phyloP scores from a whole-genome alignment of 1,140 invertebrate genomes.

The Brachionus plicatilis region DNA sequence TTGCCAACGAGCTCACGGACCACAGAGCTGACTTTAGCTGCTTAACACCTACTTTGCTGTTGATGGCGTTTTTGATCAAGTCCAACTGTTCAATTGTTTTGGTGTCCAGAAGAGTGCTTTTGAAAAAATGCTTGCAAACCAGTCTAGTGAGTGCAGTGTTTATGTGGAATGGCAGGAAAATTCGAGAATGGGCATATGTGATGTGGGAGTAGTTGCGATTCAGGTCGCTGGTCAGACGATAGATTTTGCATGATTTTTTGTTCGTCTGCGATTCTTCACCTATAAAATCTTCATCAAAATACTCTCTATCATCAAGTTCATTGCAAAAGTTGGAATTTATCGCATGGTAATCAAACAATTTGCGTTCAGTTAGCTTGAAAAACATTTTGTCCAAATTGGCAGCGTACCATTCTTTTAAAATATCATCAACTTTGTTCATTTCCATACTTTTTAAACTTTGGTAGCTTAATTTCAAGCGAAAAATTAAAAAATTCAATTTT shows the following conservation, averaged over 20 bases:
- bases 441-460: not conserved
- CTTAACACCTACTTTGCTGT: not conserved
- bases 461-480: conserved; percentile 1
- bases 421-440: not conserved
- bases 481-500: not conserved
- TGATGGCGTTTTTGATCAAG: not conserved
- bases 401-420: not conserved
- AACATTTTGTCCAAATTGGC: not conserved
- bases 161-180: not conserved
- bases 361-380: not conserved
- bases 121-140: not conserved
- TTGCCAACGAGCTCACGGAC: not conserved
- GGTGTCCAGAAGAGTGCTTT: not conserved
- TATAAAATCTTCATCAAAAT: not conserved
- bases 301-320: not conserved
- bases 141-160: not conserved
- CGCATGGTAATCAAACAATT: conserved; percentile 5
- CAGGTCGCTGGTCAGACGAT: not conserved
- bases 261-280: not conserved
- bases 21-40: conserved; percentile 1
- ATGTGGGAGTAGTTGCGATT: not conserved
- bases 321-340: not conserved
- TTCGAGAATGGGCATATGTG: not conserved
- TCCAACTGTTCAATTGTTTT: not conserved
- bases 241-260: not conserved